A percentile compares a stretch with the other conserved stretches of the same genome.
Evolutionary conservation across 2,888 invertebrate species (phyloP).

Genomic region (Sphaerophoria taeniata): DNA sequence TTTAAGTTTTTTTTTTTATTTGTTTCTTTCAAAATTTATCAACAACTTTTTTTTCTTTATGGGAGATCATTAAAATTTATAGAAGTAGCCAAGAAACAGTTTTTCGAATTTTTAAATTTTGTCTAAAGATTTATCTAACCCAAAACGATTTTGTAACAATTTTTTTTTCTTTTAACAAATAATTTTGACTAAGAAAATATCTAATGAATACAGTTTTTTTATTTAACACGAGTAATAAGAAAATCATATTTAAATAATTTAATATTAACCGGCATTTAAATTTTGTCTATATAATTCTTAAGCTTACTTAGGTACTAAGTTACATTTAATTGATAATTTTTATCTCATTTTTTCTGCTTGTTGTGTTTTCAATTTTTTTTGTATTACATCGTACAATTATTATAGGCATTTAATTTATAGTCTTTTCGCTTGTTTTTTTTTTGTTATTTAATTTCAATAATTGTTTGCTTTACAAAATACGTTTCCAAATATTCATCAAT

Average conservation of each 20-base stretch:
- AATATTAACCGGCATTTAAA: constrained; percentile 16
- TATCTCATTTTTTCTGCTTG: constrained; percentile 31
- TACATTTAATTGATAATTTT: constrained; percentile 74
- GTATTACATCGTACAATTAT: constrained; percentile 70
- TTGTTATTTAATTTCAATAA: constrained; percentile 15
- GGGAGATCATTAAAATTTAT: constrained; percentile 32
- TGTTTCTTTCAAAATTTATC: not conserved
- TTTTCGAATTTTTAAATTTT: constrained; percentile 42
- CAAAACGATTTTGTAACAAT: constrained; percentile 24
- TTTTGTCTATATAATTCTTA: constrained; percentile 54
- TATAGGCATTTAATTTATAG: constrained; percentile 72
- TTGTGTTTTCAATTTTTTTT: constrained; percentile 32
- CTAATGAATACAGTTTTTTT: constrained; percentile 13
- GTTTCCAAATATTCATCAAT: not conserved
- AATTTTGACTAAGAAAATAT: constrained; percentile 40
- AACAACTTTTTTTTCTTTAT: constrained; percentile 15
- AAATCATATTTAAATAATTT: constrained; percentile 45
- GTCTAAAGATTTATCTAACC: constrained; percentile 22
- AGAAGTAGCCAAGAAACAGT: constrained; percentile 53
- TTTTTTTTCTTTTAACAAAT: constrained; percentile 15
- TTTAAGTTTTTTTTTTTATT: not conserved
- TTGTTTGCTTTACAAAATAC: constrained; percentile 33
- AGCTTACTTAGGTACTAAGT: constrained; percentile 74
- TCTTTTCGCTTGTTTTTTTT: constrained; percentile 68
- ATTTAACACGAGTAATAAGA: constrained; percentile 14